Base-by-base conservation (phyloP, 1,140 invertebrate genomes). In the Ostrea edulis region DNA sequence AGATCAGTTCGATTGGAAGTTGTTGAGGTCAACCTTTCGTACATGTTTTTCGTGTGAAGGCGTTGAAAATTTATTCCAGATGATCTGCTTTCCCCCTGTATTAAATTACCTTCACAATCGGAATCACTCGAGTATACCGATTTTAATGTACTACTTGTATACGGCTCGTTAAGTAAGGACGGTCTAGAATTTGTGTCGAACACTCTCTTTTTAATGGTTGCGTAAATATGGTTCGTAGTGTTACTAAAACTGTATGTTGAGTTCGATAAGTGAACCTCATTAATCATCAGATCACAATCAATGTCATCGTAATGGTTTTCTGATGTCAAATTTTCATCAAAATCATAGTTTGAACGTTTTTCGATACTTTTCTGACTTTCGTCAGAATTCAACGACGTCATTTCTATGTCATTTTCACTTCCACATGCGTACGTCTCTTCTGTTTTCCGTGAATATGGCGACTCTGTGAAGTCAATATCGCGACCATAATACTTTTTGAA, bases 401-500 rank as follows among this genome's bases (percentile, higher is more conserved):
- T 54, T 53, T 83, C 44, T 52, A 52, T 54, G 82, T 52, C 52
- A 52, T 81, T 81, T 51, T 83, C 82, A 54, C 82, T 83, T 53
- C 82, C 44, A 20, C 82, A 52, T 52, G 82, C 44, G 17, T 54
- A 53, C 20, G 82, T 83, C 44, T 52, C 52, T 52, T 83, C 82
- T 17, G 82, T 83, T 54, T 83, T 83, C 14, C 44, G 82, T 25
- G 82, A 83, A 83, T 83, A 83, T 11, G 82, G 82, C 44, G 83
- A 55, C 22, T 85, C 83, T n/a, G 83, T 22, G 25, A 85, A 85
- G 35, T 85, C 83, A 22, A 85, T 85, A 58, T 85, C 83, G 4
- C 51, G 44, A 44, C 83, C 83, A 17, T 85, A 85, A 44, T 85
- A 85, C 54, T 85, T 85, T 62, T 85, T 85, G 54, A 85, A 85